A percentile compares a stretch with the other conserved stretches of the same genome.
These are phyloP conservation scores for Hippocampus barbouri DNA, from an alignment of 2,113 vertebrate genomes.

Conservation along the genomic window DNA sequence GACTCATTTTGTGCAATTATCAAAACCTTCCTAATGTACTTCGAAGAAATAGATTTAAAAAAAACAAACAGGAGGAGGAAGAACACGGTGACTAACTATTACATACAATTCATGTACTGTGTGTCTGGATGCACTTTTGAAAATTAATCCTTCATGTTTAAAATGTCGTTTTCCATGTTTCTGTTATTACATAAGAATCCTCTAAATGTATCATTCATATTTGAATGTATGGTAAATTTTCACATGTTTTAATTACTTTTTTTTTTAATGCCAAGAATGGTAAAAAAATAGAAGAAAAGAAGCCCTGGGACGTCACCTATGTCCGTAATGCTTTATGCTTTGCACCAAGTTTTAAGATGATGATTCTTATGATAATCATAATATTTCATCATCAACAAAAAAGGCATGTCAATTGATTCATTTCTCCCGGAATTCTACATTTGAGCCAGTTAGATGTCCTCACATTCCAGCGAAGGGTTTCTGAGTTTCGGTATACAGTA, in stretches of 20 bases:
- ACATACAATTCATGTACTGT: neutral
- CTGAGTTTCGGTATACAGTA: slow-evolving; percentile 38
- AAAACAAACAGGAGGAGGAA: neutral
- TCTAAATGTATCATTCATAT: neutral
- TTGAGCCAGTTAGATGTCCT: slow-evolving; percentile 46
- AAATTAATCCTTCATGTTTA: neutral
- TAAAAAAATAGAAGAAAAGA: neutral
- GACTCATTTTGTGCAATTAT: neutral
- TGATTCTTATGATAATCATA: neutral
- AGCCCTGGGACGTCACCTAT: neutral
- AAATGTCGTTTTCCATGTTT: neutral
- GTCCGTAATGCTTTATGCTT: neutral
- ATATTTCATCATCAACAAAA: neutral
- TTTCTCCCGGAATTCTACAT: neutral
- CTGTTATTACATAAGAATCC: neutral
- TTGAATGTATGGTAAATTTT: neutral
- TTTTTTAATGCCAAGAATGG: neutral
- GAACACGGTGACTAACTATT: neutral
- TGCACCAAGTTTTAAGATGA: neutral
- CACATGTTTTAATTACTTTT: neutral
- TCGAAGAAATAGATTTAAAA: neutral
- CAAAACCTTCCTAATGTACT: neutral
- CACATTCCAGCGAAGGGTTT: slow-evolving; percentile 52
- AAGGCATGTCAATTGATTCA: neutral
- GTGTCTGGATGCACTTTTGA: neutral